Percentiles rank a stretch among this genome's conserved stretches.
Conservation (phyloP, 2,113 vertebrate species). For the Anhinga anhinga region DNA sequence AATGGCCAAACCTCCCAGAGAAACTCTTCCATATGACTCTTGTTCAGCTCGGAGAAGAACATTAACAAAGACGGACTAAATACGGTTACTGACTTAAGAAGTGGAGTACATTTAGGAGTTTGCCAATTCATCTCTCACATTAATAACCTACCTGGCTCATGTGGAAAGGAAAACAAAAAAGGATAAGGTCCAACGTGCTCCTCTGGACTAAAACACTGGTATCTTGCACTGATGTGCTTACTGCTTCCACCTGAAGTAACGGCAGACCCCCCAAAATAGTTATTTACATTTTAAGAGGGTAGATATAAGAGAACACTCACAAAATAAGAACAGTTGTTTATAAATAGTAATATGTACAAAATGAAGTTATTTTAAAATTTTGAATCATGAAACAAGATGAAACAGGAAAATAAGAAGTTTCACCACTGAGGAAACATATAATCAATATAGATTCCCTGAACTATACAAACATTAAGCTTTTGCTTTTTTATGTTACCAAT, state of each 20-base stretch:
- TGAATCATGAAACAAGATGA: background rate
- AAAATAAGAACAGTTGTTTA: background rate
- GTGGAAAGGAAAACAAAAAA: slow-evolving; percentile 99
- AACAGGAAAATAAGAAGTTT: background rate
- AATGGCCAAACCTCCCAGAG: background rate
- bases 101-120: background rate
- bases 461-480: background rate
- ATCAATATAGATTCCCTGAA: background rate
- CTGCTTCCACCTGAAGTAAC: slow-evolving; percentile 91
- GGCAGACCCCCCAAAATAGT: background rate
- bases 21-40: background rate
- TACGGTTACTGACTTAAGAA: background rate
- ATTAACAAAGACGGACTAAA: background rate
- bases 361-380: background rate
- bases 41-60: background rate
- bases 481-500: background rate
- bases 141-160: slow-evolving; percentile 91
- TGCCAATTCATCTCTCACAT: background rate
- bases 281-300: background rate
- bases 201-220: slow-evolving; percentile 97
- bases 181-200: slow-evolving; percentile 95
- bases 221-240: slow-evolving; percentile 96
- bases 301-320: background rate
- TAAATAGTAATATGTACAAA: background rate
- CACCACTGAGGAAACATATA: background rate